A percentile compares a stretch with the other conserved stretches of the same genome.
Evolutionary conservation across 2,888 invertebrate species (phyloP).

Genomic region (Leptopterna dolabrata): DNA sequence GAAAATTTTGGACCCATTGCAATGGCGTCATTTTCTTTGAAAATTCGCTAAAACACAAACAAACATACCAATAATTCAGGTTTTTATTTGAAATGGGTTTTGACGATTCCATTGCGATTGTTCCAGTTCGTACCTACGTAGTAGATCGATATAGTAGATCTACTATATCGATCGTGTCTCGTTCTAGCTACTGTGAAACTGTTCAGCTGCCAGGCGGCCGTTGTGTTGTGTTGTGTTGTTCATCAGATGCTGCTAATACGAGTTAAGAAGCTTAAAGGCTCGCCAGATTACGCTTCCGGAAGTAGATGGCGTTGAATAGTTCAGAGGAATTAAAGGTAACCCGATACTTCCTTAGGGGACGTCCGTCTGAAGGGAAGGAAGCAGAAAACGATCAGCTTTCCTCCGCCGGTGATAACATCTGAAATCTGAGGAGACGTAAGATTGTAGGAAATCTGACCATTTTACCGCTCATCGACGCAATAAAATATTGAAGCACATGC

Average conservation of each 20-base stretch:
- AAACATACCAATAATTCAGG: no score
- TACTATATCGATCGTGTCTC: background rate
- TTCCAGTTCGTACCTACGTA: no score
- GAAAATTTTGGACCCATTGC: no score
- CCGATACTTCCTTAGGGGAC: slow-evolving; percentile 8
- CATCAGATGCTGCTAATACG: background rate
- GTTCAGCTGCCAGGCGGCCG: background rate
- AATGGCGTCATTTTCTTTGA: no score
- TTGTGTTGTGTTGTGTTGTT: background rate
- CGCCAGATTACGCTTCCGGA: slow-evolving; percentile 31
- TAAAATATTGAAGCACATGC: no score
- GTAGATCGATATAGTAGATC: no score
- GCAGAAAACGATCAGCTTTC: background rate
- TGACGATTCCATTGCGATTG: no score
- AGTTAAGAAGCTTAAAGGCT: background rate
- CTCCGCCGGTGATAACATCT: background rate
- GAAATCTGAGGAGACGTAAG: no score
- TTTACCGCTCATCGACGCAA: no score
- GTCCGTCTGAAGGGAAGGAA: background rate
- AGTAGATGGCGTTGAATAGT: slow-evolving; percentile 19
- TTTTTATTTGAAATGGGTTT: no score
- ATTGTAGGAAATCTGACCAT: no score
- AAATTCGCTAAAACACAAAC: no score
- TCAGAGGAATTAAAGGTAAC: slow-evolving; percentile 29
- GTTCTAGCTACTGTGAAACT: background rate